A percentile compares a stretch with the other conserved stretches of the same genome.
These are phyloP conservation scores for Bubalus kerabau DNA, from an alignment of 2,113 vertebrate species.

Conservation along the genomic window DNA sequence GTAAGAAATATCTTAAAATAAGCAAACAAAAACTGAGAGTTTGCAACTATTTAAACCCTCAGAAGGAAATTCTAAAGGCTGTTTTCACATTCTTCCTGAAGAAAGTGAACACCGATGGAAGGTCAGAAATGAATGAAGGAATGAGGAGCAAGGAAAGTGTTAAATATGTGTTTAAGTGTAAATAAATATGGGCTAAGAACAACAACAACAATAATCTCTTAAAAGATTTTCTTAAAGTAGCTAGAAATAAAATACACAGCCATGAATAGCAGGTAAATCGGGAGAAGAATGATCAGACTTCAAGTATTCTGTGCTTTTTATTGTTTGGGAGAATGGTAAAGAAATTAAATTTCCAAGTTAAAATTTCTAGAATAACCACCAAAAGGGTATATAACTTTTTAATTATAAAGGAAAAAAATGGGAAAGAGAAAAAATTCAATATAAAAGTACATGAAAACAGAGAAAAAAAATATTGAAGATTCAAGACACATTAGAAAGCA, in stretches of 20 bases:
- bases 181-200: background rate
- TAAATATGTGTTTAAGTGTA: background rate
- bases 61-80: background rate
- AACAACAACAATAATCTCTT: background rate
- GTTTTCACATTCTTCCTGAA: background rate
- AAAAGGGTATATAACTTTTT: background rate
- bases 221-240: background rate
- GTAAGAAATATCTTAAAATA: constrained; percentile 3
- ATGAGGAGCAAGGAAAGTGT: background rate
- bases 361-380: background rate
- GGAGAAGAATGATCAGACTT: background rate
- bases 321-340: background rate
- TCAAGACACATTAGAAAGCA: background rate
- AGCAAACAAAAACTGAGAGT: background rate
- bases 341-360: background rate
- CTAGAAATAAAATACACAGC: constrained; percentile 1
- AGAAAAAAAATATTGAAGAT: background rate
- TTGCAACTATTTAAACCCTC: background rate
- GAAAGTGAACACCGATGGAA: background rate
- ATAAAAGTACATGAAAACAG: background rate
- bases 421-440: background rate
- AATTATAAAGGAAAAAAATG: background rate
- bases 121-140: background rate
- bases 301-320: background rate
- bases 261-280: background rate